Evolutionary conservation across 2,113 vertebrate species (phyloP), one percentile per base, ranked within the genome.

Genomic region (Mesoclemmys tuberculata): DNA sequence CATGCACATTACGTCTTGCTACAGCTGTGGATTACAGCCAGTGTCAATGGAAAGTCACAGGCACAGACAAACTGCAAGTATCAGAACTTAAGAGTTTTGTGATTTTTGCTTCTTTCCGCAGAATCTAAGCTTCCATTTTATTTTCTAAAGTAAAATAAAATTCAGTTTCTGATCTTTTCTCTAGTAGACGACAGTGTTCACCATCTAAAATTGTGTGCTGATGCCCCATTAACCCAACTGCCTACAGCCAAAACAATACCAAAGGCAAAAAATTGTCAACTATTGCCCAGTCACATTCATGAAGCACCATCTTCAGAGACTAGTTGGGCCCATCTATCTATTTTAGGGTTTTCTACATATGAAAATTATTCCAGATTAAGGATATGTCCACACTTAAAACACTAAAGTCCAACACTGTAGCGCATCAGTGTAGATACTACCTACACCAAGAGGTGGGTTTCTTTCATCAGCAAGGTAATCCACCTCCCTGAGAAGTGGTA

Each of bases 211-310:
- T 85, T 80, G 84, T 77, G 85, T 46, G 90, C 87, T 92, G 89
- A 82, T 82, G 93, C 84, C 79, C 84, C 38, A 87, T 86, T 71
- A 54, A 82, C 46, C 82, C 85, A 96, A 54, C 64, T 44, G 2
- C 8, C 94, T 79, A 84, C 18, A 92, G 96, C 87, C 95, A 97
- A 97, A 96, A 92, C 68, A 85, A 93, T 55, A 93, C 79, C 94
- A 85, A 56, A 94, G 74, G 31, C 80, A 95, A 54, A 95, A 91
- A 95, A 91, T 56, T 44, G 52, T 0, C 0, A 93, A 82, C 95
- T 96, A 89, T 94, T 84, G 93, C 74, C 64, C 87, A 55, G 31
- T 81, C 4, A 0, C 5, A 81, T 75, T 26, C 92, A 83, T 75
- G 52, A 86, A 85, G 21, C 87, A 90, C 31, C 58, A 88, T 3